Conservation (phyloP, 1,140 invertebrate genomes). For the Drosophila auraria region DNA sequence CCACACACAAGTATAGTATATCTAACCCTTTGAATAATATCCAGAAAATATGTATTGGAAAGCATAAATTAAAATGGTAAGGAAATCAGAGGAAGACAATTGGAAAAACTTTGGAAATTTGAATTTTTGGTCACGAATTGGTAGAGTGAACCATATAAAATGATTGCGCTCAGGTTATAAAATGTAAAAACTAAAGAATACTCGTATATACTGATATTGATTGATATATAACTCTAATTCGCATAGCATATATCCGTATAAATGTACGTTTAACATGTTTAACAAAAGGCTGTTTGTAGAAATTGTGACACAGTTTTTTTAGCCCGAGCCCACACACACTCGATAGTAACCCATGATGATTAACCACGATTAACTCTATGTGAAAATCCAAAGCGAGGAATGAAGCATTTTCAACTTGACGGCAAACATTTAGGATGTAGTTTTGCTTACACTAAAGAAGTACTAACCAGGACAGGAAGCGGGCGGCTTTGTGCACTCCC, state of each 20-base stretch:
- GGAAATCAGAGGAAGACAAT: constrained; percentile 15
- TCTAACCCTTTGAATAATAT: constrained; percentile 13
- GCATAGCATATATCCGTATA: constrained; percentile 42
- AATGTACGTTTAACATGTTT: constrained; percentile 78
- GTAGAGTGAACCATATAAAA: constrained; percentile 46
- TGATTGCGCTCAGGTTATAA: constrained; percentile 79
- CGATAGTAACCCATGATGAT: constrained; percentile 16
- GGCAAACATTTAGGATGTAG: constrained; percentile 23
- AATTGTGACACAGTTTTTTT: constrained; percentile 84
- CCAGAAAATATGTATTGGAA: constrained; percentile 17
- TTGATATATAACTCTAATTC: constrained; percentile 35
- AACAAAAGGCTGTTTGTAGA: constrained; percentile 84
- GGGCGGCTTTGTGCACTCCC: constrained; percentile 39
- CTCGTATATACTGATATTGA: constrained; percentile 33
- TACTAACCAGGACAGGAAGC: constrained; percentile 8
- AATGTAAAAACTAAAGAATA: constrained; percentile 44
- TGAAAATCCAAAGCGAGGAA: constrained; percentile 40
- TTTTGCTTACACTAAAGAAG: constrained; percentile 40
- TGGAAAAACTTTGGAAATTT: constrained; percentile 42
- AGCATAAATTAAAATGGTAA: constrained; percentile 23
- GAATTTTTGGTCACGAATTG: constrained; percentile 24
- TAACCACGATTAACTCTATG: constrained; percentile 30
- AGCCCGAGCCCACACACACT: constrained; percentile 25
- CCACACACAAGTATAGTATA: constrained; percentile 1
- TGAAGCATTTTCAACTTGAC: constrained; percentile 34